phyloP scores from a whole-genome alignment of 2,113 vertebrate species.

The Genyomyrus donnyi region DNA sequence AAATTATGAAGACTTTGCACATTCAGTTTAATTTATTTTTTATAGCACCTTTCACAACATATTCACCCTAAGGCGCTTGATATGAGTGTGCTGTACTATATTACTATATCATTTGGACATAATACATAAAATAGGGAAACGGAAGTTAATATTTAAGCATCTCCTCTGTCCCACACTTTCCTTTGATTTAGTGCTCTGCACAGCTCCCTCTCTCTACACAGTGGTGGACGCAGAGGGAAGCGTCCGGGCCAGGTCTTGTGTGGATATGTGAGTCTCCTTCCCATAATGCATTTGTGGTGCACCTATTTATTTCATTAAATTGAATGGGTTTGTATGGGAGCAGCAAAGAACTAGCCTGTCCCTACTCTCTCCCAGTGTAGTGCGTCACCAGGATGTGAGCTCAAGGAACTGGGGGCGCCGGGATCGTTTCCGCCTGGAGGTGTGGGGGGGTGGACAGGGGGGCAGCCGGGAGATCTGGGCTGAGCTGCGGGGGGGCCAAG shows the following conservation, averaged over 20 bases:
- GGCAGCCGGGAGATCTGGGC: conserved; percentile 48
- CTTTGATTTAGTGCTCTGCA: conserved; percentile 44
- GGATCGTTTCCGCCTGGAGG: conserved; percentile 54
- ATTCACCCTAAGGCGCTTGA: background rate
- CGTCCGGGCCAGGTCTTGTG: conserved; percentile 52
- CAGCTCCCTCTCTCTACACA: conserved; percentile 50
- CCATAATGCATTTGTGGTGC: too few relatives aligned
- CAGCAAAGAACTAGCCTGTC: background rate
- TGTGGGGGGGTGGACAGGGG: conserved; percentile 45
- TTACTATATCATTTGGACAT: background rate
- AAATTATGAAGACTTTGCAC: background rate
- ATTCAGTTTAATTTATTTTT: background rate
- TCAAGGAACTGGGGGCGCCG: conserved; percentile 41
- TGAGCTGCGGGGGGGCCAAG: conserved; percentile 35
- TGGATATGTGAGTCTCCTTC: conserved; percentile 53
- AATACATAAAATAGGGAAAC: background rate
- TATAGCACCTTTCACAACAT: background rate
- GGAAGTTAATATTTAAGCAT: background rate
- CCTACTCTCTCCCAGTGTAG: conserved; percentile 40
- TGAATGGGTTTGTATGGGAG: background rate
- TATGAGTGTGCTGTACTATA: background rate
- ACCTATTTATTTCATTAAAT: background rate
- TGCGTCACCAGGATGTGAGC: conserved; percentile 48
- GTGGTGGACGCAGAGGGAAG: conserved; percentile 55
- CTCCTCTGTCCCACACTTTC: background rate